Evolutionary conservation across 1,140 invertebrate species (phyloP).

Genomic region (Drosophila jambulina): DNA sequence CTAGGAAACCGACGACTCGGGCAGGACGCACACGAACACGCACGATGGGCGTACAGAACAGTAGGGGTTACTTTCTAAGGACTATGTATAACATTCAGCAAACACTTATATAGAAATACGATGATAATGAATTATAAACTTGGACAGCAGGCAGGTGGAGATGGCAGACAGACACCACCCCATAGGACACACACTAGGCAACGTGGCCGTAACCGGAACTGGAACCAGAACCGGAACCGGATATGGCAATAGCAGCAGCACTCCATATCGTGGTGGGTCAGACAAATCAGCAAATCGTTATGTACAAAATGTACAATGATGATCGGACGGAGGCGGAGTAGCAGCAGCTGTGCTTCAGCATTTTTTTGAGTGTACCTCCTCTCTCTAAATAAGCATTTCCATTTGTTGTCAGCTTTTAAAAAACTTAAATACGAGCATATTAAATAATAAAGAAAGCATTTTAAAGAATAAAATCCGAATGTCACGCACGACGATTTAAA

Average conservation of each 20-base stretch:
- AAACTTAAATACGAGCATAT: slow-evolving; percentile 71
- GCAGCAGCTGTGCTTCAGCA: slow-evolving; percentile 41
- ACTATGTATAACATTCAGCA: slow-evolving; percentile 69
- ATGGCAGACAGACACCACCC: slow-evolving; percentile 27
- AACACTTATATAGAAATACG: slow-evolving; percentile 63
- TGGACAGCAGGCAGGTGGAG: slow-evolving; percentile 20
- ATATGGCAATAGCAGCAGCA: slow-evolving; percentile 32
- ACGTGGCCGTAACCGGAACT: slow-evolving; percentile 14
- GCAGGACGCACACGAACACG: slow-evolving; percentile 39
- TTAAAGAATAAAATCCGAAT: slow-evolving; percentile 53
- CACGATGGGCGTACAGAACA: slow-evolving; percentile 44
- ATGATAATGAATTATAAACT: slow-evolving; percentile 56
- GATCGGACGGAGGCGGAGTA: slow-evolving; percentile 19
- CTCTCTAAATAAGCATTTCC: slow-evolving; percentile 74
- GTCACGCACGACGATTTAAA: slow-evolving; percentile 21
- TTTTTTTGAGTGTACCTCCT: slow-evolving; percentile 80
- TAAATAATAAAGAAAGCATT: slow-evolving; percentile 65
- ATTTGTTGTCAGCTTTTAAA: slow-evolving; percentile 82
- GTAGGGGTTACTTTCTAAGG: slow-evolving; percentile 72
- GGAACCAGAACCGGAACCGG: slow-evolving; percentile 4
- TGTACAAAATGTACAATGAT: slow-evolving; percentile 55
- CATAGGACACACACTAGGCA: slow-evolving; percentile 26
- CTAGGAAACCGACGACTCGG: slow-evolving; percentile 33
- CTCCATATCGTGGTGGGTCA: slow-evolving; percentile 28
- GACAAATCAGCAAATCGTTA: slow-evolving; percentile 69